Conservation (phyloP, 1,140 invertebrate species). For the Drosophila kanapiae region DNA sequence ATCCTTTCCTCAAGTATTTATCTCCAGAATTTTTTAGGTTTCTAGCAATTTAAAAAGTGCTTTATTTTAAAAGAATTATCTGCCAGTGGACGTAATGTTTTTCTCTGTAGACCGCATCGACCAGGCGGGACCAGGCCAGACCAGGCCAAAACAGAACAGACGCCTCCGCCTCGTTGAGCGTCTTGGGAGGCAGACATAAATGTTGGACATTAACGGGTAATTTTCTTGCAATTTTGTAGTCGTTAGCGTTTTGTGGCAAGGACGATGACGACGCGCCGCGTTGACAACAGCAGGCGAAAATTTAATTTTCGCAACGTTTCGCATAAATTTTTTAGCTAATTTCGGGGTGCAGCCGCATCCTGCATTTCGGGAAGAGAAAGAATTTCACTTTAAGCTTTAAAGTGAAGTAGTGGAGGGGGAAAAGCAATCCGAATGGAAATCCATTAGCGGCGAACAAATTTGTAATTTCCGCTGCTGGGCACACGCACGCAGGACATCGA, state of each 20-base stretch:
- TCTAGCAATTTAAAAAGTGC: background rate
- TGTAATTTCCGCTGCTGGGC: conserved; percentile 81
- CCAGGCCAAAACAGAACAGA: conserved; percentile 44
- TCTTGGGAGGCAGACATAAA: conserved; percentile 74
- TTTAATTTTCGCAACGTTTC: conserved; percentile 55
- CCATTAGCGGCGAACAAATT: conserved; percentile 81
- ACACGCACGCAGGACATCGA: conserved; percentile 54
- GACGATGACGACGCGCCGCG: conserved; percentile 53
- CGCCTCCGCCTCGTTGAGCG: conserved; percentile 52
- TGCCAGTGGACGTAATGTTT: background rate
- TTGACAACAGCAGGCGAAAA: conserved; percentile 53
- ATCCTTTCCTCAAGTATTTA: no score
- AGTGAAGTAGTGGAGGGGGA: background rate
- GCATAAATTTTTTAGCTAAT: conserved; percentile 70
- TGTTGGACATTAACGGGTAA: conserved; percentile 84
- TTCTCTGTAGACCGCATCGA: conserved; percentile 45
- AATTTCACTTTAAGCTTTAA: conserved; percentile 30
- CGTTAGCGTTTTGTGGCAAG: conserved; percentile 83
- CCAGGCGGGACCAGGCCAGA: conserved; percentile 19
- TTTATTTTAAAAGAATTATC: background rate
- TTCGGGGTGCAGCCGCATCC: conserved; percentile 28
- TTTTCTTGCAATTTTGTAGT: conserved; percentile 85
- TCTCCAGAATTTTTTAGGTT: background rate
- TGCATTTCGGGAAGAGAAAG: background rate
- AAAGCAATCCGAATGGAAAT: conserved; percentile 80